phyloP scores from a whole-genome alignment of 2,113 vertebrate species.

The Riparia riparia region DNA sequence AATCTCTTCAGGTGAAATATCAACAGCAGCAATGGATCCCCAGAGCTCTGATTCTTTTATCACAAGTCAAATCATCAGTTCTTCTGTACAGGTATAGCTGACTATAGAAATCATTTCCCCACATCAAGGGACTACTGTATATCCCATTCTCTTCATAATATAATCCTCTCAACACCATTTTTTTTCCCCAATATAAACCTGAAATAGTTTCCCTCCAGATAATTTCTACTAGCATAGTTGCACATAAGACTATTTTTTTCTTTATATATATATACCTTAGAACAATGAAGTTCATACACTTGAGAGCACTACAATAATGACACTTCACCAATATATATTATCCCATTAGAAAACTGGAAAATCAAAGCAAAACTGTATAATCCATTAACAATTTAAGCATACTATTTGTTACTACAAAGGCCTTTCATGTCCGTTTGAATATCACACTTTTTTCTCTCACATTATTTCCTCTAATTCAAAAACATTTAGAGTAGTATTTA shows the following conservation, averaged over 20 bases:
- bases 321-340: not conserved
- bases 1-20: not conserved
- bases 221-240: not conserved
- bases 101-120: not conserved
- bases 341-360: not conserved
- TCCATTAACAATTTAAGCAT: not conserved
- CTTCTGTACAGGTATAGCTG: not conserved
- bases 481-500: not conserved
- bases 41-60: not conserved
- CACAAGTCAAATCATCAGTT: not conserved
- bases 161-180: not conserved
- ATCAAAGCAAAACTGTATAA: not conserved
- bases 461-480: not conserved
- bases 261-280: not conserved
- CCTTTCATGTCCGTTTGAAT: not conserved
- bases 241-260: not conserved
- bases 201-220: not conserved
- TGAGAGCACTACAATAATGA: not conserved
- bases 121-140: not conserved
- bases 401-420: not conserved
- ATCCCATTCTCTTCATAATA: not conserved
- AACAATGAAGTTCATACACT: not conserved
- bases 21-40: not conserved
- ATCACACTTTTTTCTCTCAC: not conserved
- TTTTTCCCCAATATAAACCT: not conserved